Conservation (phyloP, 2,797 vertebrate genomes). For the Pygocentrus nattereri region DNA sequence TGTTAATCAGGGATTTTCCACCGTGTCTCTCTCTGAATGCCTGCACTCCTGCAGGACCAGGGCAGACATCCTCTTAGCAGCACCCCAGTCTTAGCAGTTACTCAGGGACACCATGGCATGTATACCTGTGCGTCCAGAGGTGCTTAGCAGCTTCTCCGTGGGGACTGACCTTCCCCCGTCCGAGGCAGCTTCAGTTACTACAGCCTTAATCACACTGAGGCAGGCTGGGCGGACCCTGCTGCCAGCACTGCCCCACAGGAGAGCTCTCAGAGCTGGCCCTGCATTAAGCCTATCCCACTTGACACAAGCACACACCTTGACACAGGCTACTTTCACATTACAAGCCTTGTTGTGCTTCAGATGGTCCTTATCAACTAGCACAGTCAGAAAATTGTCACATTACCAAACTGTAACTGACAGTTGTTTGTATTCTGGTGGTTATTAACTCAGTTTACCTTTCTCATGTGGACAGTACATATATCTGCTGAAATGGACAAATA, state of each 20-base stretch:
- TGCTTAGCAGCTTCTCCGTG: not conserved
- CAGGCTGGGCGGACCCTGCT: conserved; percentile 4
- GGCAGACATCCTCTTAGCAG: conserved; percentile 72
- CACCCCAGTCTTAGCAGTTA: not conserved
- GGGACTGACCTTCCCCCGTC: conserved; percentile 69
- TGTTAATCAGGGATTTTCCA: conserved; percentile 74
- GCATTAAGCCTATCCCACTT: not conserved
- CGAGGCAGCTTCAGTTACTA: conserved; percentile 69
- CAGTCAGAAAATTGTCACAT: no score
- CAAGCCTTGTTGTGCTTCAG: no score
- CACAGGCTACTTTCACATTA: not conserved
- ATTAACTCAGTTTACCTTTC: no score
- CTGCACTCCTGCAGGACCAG: conserved; percentile 44
- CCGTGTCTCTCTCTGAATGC: conserved; percentile 52
- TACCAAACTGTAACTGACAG: no score
- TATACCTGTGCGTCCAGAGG: conserved; percentile 5
- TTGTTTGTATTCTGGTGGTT: no score
- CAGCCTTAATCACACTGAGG: conserved; percentile 76
- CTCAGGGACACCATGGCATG: conserved; percentile 26
- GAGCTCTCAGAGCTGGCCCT: conserved; percentile 15
- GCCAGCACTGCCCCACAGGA: conserved; percentile 47
- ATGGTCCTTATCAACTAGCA: no score
- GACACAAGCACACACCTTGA: conserved; percentile 5
- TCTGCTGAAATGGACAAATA: no score
- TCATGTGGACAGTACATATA: no score